phyloP scores from a whole-genome alignment of 2,797 vertebrate species.

The Pseudochromis fuscus region DNA sequence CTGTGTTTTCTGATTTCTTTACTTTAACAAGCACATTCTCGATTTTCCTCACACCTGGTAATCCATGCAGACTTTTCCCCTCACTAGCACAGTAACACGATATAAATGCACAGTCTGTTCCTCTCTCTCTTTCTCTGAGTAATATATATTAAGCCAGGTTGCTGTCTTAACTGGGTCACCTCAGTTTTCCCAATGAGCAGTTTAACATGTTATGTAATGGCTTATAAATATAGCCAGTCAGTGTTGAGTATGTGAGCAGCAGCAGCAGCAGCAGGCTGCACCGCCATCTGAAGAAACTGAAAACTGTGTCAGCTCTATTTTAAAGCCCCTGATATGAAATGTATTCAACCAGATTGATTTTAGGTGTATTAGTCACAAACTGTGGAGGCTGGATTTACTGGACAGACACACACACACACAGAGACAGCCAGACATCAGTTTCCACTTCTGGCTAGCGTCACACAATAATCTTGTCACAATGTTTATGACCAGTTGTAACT shows the following conservation, averaged over 20 bases:
- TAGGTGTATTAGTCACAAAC: slow-evolving; percentile 4
- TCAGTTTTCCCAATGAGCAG: slow-evolving; percentile 72
- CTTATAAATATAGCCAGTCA: slow-evolving; percentile 76
- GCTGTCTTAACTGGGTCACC: slow-evolving; percentile 70
- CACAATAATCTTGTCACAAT: slow-evolving; percentile 37
- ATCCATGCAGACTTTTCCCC: slow-evolving; percentile 1
- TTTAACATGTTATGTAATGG: slow-evolving; percentile 76
- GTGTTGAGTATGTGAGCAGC: slow-evolving; percentile 52
- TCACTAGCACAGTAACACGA: neutral
- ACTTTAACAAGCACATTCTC: neutral
- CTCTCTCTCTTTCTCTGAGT: slow-evolving; percentile 8
- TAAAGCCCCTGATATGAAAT: slow-evolving; percentile 27
- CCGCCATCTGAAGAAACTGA: slow-evolving; percentile 43
- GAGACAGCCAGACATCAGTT: slow-evolving; percentile 2
- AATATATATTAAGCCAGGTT: slow-evolving; percentile 68
- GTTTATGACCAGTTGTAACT: slow-evolving; percentile 46
- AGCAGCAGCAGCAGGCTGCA: slow-evolving; percentile 35
- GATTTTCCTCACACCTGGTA: neutral
- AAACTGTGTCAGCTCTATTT: slow-evolving; percentile 52
- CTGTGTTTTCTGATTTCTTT: neutral
- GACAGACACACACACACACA: neutral
- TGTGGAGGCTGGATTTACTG: neutral
- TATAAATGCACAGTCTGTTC: slow-evolving; percentile 13
- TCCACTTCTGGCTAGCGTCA: slow-evolving; percentile 25
- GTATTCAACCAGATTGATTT: slow-evolving; percentile 20